phyloP scores from a whole-genome alignment of 2,888 invertebrate species.

The Liposcelis brunnea region DNA sequence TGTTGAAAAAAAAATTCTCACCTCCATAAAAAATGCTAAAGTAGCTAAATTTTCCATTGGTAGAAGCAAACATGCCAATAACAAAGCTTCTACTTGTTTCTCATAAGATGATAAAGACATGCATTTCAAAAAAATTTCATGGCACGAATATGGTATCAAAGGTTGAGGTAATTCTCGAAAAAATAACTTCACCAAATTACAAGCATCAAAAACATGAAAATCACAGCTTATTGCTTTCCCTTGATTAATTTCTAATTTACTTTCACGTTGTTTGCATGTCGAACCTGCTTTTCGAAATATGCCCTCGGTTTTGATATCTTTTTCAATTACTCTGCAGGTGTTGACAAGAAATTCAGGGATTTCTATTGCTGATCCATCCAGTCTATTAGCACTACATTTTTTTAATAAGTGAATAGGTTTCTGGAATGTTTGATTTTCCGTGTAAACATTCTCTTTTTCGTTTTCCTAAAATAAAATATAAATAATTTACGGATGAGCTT shows the following conservation, averaged over 20 bases:
- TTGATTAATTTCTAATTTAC: slow-evolving; percentile 39
- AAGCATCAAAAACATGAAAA: slow-evolving; percentile 68
- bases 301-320: slow-evolving; percentile 59
- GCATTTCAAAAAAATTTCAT: slow-evolving; percentile 39
- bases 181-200: slow-evolving; percentile 70
- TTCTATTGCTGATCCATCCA: slow-evolving; percentile 35
- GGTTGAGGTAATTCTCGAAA: slow-evolving; percentile 74
- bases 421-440: neutral
- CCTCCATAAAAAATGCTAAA: slow-evolving; percentile 66
- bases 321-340: slow-evolving; percentile 47
- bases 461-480: neutral
- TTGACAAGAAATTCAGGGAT: slow-evolving; percentile 57
- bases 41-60: slow-evolving; percentile 63
- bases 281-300: slow-evolving; percentile 81
- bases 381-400: too few relatives aligned
- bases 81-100: slow-evolving; percentile 42
- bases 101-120: slow-evolving; percentile 25
- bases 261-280: slow-evolving; percentile 60
- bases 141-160: slow-evolving; percentile 51
- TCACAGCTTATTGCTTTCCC: slow-evolving; percentile 39
- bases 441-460: neutral
- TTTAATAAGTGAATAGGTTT: neutral
- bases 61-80: slow-evolving; percentile 49
- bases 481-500: too few relatives aligned
- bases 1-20: slow-evolving; percentile 21